phyloP scores from a whole-genome alignment of 2,797 vertebrate genomes.

The Chiroxiphia lanceolata region DNA sequence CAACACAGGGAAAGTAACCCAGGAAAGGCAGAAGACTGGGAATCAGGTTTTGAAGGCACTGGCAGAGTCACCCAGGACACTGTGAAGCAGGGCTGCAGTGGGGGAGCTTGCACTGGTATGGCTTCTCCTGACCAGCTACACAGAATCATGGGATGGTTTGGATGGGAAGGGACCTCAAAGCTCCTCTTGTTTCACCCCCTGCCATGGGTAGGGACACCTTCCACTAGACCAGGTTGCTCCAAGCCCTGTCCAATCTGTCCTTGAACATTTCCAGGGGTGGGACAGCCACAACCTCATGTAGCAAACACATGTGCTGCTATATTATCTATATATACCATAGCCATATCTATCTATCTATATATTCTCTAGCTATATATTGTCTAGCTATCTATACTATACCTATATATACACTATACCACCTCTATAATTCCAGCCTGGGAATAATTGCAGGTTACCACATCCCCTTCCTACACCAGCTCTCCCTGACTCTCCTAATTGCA shows the following conservation, averaged over 20 bases:
- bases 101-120: neutral
- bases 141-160: neutral
- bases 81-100: neutral
- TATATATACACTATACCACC: neutral
- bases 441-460: neutral
- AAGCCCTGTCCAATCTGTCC: rapidly evolving
- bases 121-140: neutral
- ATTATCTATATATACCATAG: neutral
- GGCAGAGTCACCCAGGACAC: neutral
- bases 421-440: neutral
- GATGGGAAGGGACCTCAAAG: neutral
- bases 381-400: neutral
- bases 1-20: rapidly evolving
- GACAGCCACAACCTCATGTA: rapidly evolving
- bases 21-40: neutral
- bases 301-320: rapidly evolving
- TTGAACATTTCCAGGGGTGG: neutral
- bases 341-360: neutral
- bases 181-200: neutral
- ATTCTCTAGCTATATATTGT: neutral
- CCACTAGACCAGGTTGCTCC: rapidly evolving
- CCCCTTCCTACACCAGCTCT: neutral
- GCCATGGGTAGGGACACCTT: neutral
- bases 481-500: neutral
- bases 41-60: neutral